Percentiles rank a stretch among this genome's conserved stretches.
Conservation (phyloP, 2,888 invertebrate species). For the Coecobrya sp. region DNA sequence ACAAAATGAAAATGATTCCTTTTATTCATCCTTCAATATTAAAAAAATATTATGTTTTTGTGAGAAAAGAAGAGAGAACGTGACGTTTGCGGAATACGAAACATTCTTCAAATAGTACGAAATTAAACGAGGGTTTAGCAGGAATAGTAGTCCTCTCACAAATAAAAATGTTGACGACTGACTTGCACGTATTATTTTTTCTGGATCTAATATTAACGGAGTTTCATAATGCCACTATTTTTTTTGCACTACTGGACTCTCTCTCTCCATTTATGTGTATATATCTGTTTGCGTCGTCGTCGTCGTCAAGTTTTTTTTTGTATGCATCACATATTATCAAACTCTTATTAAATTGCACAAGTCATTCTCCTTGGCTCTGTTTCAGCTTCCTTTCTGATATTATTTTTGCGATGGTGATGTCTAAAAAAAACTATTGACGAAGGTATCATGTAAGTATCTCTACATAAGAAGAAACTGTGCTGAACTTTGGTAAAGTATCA, state of each 20-base stretch:
- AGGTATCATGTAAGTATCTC: not conserved
- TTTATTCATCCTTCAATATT: not conserved
- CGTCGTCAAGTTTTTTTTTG: not conserved
- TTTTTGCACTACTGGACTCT: not conserved
- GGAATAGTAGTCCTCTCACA: no score
- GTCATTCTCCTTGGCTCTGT: not conserved
- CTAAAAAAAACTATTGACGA: not conserved
- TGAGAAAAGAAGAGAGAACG: no score
- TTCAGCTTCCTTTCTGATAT: not conserved
- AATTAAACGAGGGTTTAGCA: no score
- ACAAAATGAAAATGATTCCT: not conserved
- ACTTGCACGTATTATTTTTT: no score
- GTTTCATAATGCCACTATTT: not conserved
- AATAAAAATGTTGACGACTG: no score
- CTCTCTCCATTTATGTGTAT: not conserved
- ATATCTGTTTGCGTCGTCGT: not conserved
- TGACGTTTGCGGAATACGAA: not conserved
- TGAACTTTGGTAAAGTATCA: not conserved
- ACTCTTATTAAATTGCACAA: not conserved
- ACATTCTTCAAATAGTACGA: no score
- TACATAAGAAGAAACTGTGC: not conserved
- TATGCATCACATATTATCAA: not conserved
- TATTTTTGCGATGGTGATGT: not conserved
- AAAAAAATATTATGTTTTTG: not conserved
- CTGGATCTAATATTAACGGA: no score